Percentiles rank a stretch among this genome's conserved stretches.
These are phyloP conservation scores for Lampris incognitus DNA, from an alignment of 2,113 vertebrate genomes.

Conservation along the genomic window DNA sequence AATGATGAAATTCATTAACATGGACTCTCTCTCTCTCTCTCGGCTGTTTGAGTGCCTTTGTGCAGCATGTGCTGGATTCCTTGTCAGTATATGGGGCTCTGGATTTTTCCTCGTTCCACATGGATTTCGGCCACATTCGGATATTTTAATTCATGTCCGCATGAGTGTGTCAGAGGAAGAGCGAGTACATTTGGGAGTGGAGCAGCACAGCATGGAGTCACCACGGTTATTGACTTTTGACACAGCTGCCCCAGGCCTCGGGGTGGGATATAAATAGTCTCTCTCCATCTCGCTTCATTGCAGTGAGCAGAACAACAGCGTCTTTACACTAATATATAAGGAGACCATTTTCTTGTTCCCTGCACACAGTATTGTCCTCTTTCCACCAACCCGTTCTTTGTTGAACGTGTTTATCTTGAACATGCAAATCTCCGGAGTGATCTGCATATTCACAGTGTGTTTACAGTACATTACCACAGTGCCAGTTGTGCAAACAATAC, in stretches of 20 bases:
- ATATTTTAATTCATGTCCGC: neutral
- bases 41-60: too few species aligned
- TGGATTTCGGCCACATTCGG: neutral
- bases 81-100: neutral
- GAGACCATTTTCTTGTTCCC: constrained; percentile 14
- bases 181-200: constrained; percentile 40
- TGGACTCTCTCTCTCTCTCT: too few species aligned
- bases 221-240: constrained; percentile 77
- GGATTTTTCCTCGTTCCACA: neutral
- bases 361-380: neutral
- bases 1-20: constrained; percentile 32
- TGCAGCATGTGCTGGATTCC: too few species aligned
- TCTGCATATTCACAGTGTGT: too few species aligned
- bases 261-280: constrained; percentile 78
- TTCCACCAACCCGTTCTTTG: neutral
- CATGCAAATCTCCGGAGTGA: too few species aligned
- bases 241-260: constrained; percentile 78
- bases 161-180: neutral
- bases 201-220: constrained; percentile 62
- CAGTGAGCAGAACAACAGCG: constrained; percentile 47
- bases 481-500: neutral
- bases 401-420: neutral
- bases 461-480: neutral
- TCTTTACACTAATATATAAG: constrained; percentile 39
- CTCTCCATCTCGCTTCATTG: constrained; percentile 54